Evolutionary conservation across 2,797 vertebrate species (phyloP), one percentile per base, ranked within the genome.

Genomic region (Rhinogobio ventralis): DNA sequence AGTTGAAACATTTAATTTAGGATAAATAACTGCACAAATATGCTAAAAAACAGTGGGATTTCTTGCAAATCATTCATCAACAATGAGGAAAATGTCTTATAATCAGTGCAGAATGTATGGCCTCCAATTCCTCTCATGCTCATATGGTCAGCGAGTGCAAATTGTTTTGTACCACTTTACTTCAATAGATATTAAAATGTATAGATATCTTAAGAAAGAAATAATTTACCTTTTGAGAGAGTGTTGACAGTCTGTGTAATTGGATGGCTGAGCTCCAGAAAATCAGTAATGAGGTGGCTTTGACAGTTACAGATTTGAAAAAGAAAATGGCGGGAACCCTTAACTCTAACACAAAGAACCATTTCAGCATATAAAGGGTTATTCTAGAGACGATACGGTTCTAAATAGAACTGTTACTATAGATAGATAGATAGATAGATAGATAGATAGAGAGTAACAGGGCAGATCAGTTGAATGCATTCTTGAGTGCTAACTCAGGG

Each of bases 381-480:
- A 8, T 42, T 42, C 39, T 9, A 42, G 1, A 42, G 39, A 42
- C 2, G 9, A 42, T 10, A 39, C 2, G 36, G 36, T 36, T 36
- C 36, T 36, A 36, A 7, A 36, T 1, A 39, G 36, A 39, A 39
- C 36, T 39, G 36, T 49, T 39, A 39, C 36, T 39, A 36, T 49
- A 17, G 45, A 57, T 2, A 57, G 55, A 57, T 0, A 57, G 57
- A 62, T 1, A 55, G 8, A 81, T 5, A 60, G 25, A 33, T 2
- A 53, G 42, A 84, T 20, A 11, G 64, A 53, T 2, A 53, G 68
- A 72, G 55, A 78, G 64, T 71, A 53, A 60, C 45, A 77, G 69
- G 53, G 55, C 53, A 81, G 83, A 62, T 69, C 57, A 68, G 78
- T 79, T n/a, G 36, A 39, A 71, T 33, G 33, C 80, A 78, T 66